phyloP scores from a whole-genome alignment of 2,888 invertebrate species.

The Crematogaster levior region DNA sequence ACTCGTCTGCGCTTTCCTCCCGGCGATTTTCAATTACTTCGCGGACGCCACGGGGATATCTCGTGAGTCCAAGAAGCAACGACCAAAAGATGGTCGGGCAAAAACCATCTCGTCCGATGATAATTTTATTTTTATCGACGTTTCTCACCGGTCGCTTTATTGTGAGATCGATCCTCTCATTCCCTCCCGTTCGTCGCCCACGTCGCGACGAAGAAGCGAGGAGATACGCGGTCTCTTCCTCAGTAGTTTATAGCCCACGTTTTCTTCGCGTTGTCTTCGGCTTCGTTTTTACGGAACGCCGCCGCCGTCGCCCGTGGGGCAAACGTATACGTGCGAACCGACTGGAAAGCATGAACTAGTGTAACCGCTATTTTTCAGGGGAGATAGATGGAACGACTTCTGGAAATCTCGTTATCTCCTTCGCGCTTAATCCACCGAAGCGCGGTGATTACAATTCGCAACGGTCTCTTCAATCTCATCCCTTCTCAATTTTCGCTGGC shows the following conservation, averaged over 20 bases:
- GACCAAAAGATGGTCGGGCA: conserved; percentile 24
- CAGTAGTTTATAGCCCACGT: conserved; percentile 53
- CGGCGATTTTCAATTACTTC: conserved; percentile 38
- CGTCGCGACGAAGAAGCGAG: conserved; percentile 56
- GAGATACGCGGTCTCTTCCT: conserved; percentile 32
- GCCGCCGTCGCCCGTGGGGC: conserved; percentile 42
- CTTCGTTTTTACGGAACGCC: conserved; percentile 79
- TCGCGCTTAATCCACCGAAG: conserved; percentile 27
- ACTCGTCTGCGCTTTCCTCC: conserved; percentile 13
- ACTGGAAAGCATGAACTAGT: conserved; percentile 16
- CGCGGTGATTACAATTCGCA: conserved; percentile 32
- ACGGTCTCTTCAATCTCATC: conserved; percentile 27
- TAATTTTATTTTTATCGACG: conserved; percentile 54
- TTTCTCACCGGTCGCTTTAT: conserved; percentile 34
- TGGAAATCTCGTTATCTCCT: conserved; percentile 49
- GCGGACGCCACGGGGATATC: conserved; percentile 19
- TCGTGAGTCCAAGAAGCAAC: conserved; percentile 43
- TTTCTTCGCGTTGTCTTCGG: conserved; percentile 77
- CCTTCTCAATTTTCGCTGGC: not conserved
- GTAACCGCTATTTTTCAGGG: conserved; percentile 40
- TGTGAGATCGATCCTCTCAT: conserved; percentile 9
- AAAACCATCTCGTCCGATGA: conserved; percentile 36
- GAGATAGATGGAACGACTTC: conserved; percentile 47
- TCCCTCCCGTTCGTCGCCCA: conserved; percentile 63
- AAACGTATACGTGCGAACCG: conserved; percentile 31